phyloP scores from a whole-genome alignment of 2,797 vertebrate genomes.

The Bovichtus variegatus region DNA sequence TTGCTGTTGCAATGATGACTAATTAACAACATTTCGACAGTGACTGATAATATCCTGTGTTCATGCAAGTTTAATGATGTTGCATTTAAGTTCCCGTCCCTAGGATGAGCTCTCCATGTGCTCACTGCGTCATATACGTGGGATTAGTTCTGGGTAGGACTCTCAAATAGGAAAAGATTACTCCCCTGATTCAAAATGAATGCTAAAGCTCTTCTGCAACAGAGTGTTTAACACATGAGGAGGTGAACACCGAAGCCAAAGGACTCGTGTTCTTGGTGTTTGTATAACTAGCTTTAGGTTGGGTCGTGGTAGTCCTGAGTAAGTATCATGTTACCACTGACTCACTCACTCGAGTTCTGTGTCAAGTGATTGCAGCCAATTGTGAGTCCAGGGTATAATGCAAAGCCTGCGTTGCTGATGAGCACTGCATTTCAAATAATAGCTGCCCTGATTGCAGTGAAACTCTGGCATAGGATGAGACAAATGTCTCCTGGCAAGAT shows the following conservation, averaged over 20 bases:
- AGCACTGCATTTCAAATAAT: slow-evolving; percentile 57
- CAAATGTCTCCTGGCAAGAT: slow-evolving; percentile 54
- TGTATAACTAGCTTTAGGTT: slow-evolving; percentile 41
- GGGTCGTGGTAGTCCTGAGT: slow-evolving; percentile 36
- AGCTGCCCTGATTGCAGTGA: slow-evolving; percentile 61
- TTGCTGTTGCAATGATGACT: slow-evolving; percentile 42
- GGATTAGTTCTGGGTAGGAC: slow-evolving; percentile 15
- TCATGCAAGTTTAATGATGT: background rate
- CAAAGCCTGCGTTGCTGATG: slow-evolving; percentile 44
- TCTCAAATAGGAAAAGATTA: background rate
- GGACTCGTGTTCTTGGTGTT: slow-evolving; percentile 43
- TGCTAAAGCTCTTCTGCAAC: slow-evolving; percentile 13
- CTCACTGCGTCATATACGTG: slow-evolving; percentile 7
- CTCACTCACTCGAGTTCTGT: slow-evolving; percentile 41
- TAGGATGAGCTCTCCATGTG: slow-evolving; percentile 32
- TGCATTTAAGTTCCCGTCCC: slow-evolving; percentile 51
- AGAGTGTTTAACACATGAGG: slow-evolving; percentile 4
- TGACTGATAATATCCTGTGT: fast-evolving
- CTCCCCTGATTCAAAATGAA: slow-evolving; percentile 8
- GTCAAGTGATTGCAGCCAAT: slow-evolving; percentile 56
- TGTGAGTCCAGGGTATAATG: slow-evolving; percentile 53
- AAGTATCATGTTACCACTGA: slow-evolving; percentile 61
- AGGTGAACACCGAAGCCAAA: slow-evolving; percentile 21
- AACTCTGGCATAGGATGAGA: slow-evolving; percentile 70
- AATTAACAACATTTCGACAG: background rate